Percentiles rank a stretch among this genome's conserved stretches.
Conservation (phyloP, 2,113 vertebrate genomes). For the Dromiciops gliroides region DNA sequence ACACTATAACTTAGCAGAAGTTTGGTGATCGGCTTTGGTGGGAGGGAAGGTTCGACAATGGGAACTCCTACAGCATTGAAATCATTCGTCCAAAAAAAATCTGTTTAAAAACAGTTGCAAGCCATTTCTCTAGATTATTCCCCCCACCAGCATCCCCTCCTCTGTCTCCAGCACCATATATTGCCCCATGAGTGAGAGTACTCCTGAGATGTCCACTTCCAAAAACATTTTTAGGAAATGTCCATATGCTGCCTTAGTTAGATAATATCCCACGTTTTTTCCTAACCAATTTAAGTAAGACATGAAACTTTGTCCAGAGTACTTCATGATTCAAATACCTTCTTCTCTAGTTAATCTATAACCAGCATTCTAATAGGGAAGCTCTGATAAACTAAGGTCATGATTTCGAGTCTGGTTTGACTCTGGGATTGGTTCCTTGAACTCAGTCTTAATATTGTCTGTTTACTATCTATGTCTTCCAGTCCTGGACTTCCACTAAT, state of each 20-base stretch:
- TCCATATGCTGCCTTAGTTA: neutral
- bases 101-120: neutral
- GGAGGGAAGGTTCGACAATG: neutral
- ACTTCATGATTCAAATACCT: neutral
- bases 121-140: neutral
- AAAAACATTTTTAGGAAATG: constrained; percentile 32
- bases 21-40: neutral
- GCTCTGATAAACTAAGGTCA: constrained; percentile 51
- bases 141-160: neutral
- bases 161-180: neutral
- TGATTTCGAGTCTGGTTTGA: constrained; percentile 66
- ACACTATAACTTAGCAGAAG: neutral
- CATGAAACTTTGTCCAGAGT: constrained; percentile 33
- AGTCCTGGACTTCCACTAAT: constrained; percentile 21
- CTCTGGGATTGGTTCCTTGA: constrained; percentile 51
- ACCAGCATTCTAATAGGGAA: constrained; percentile 38
- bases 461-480: constrained; percentile 20
- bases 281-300: constrained; percentile 1
- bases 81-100: neutral
- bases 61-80: neutral
- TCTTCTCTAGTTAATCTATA: constrained; percentile 45
- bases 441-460: constrained; percentile 52
- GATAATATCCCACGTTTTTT: constrained; percentile 1
- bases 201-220: neutral
- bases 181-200: neutral